phyloP scores from a whole-genome alignment of 2,888 invertebrate species.

The Thyatira batis region DNA sequence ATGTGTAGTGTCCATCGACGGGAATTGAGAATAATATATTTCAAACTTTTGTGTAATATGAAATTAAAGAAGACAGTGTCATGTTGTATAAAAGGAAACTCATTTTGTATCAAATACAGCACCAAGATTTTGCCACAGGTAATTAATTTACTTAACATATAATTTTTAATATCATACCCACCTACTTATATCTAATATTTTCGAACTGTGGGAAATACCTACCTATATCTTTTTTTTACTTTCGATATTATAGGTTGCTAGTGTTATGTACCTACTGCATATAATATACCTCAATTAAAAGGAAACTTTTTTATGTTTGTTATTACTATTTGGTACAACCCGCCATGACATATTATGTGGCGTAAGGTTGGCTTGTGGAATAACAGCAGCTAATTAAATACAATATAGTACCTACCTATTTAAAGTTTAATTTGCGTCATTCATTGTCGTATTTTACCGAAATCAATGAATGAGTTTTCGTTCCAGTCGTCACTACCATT shows the following conservation, averaged over 20 bases:
- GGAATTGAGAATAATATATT: conserved; percentile 32
- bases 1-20: conserved; percentile 47
- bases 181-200: no score
- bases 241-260: no score
- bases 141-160: conserved; percentile 3
- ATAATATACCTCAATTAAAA: no score
- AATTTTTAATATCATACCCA: no score
- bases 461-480: conserved; percentile 35
- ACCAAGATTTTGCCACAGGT: conserved; percentile 43
- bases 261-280: no score
- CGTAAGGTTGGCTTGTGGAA: conserved; percentile 17
- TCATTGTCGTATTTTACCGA: conserved; percentile 23
- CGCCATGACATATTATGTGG: conserved; percentile 14
- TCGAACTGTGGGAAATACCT: no score
- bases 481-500: neutral
- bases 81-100: conserved; percentile 67
- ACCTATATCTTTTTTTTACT: no score
- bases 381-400: conserved; percentile 57
- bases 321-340: conserved; percentile 12
- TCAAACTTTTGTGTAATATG: conserved; percentile 53
- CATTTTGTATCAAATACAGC: conserved; percentile 57
- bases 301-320: neutral
- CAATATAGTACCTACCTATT: conserved; percentile 30
- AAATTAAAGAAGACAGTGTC: conserved; percentile 73
- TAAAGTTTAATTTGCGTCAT: conserved; percentile 43